Base-by-base conservation (phyloP, 2,888 invertebrate species). In the Labia minor region DNA sequence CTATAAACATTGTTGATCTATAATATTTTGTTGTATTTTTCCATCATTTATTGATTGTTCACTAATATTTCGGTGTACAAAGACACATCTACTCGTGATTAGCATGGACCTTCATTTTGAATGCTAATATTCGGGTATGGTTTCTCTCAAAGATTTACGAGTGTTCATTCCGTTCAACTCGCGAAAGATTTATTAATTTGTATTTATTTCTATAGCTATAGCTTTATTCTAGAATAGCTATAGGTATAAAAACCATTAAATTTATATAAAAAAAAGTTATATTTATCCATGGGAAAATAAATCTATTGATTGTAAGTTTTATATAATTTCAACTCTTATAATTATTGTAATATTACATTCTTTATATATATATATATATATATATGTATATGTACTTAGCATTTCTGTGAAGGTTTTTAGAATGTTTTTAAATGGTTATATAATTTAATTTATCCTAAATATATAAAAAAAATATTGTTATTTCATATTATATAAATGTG, bases 401-500 rank as follows among this genome's bases (percentile, higher is more conserved):
- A 49, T 49, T 16, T 49, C 49, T 49, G 49, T 49, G 49, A 49
- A 49, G 49, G 49, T 10, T 49, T 49, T 26, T 49, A 8, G n/a
- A 49, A 49, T 3, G 49, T 49, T 49, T 49, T 49, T 49, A 49
- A 49, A 49, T 49, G 49, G 49, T 49, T 49, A 49, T 49, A 49
- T 49, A 49, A 49, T 49, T 49, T 49, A 49, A 49, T 49, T 49
- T 49, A 49, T 49, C 49, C 3, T 49, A 49, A 11, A 49, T 49
- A 49, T 49, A 33, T 33, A n/a, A n/a, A n/a, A n/a, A n/a, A 49
- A 49, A 49, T 49, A 49, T 49, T 49, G 49, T 49, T 49, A 49
- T 49, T 49, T 49, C 49, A 49, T 49, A n/a, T n/a, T 26, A n/a
- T 49, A 49, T 49, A 49, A 49, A 49, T 49, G 49, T 49, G n/a